Conservation (phyloP, 1,140 invertebrate genomes). For the Bombus difficillimus region DNA sequence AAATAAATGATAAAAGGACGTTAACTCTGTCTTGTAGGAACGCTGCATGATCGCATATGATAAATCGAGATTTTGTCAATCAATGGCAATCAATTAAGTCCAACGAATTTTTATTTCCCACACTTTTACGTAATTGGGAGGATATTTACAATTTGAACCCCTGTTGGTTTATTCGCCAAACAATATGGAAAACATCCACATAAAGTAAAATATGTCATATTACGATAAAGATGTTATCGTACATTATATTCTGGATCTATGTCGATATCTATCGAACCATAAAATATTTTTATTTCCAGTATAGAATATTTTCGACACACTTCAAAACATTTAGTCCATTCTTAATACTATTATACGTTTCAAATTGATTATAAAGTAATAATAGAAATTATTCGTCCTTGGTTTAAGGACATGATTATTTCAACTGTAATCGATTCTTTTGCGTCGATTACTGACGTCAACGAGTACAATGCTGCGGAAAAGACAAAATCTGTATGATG, state of each 20-base stretch:
- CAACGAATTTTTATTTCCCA: neutral
- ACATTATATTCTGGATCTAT: neutral
- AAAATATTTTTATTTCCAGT: neutral
- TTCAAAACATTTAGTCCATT: neutral
- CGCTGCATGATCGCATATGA: neutral
- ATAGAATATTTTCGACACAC: neutral
- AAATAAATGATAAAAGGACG: neutral
- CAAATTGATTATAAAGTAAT: neutral
- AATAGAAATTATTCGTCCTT: neutral
- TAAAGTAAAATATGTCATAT: neutral
- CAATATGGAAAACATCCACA: neutral
- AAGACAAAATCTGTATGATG: neutral
- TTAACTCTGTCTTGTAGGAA: neutral
- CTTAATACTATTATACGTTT: neutral
- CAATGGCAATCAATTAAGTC: neutral
- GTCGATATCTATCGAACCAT: neutral
- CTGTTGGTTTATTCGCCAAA: neutral
- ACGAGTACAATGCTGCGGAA: neutral
- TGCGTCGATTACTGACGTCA: neutral
- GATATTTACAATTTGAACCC: neutral
- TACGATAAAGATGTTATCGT: neutral
- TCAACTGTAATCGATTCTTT: neutral
- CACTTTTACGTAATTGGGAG: neutral
- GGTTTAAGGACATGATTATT: no score
- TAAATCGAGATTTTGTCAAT: neutral